Evolutionary conservation across 2,113 vertebrate genomes (phyloP), one percentile per base, ranked within the genome.

Genomic region (Crypturellus undulatus): DNA sequence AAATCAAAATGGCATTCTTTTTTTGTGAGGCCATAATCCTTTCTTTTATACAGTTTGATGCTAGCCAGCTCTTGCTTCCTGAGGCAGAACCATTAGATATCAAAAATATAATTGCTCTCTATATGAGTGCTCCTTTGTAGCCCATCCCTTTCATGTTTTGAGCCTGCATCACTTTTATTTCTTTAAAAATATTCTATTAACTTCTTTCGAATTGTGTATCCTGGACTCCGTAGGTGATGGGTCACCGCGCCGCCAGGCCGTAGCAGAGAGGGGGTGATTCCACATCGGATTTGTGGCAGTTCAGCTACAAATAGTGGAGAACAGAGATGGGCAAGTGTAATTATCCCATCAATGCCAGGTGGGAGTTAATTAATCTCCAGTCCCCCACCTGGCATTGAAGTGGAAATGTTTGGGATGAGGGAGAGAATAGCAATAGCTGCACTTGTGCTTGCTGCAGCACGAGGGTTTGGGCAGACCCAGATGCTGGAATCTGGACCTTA

Each of bases 291-390:
- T 75, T 91, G 63, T 72, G 91, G 52, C 67, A 45, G 70, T 96
- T 90, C 38, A 87, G 40, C 87, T 94, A 79, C 79, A 87, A 82
- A 79, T 38, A 54, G 87, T 49, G 93, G 96, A 95, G 96, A 36
- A 40, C 79, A 78, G 92, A 95, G 96, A 68, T 30, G 67, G 92
- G 83, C 68, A 49, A 94, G 80, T 92, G 42, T 89, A 94, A 97
- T 94, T 93, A 87, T 97, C 82, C 91, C 78, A 69, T 97, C 83
- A 81, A 19, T 92, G 95, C 95, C 89, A 90, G 73, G 95, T 93
- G 93, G 84, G 89, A 97, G 71, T 80, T 97, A 96, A 96, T 97
- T 97, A 95, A 96, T 94, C 95, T 94, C 82, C 94, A 95, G 80
- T 93, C 96, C 79, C 84, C 80, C 95, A 92, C 95, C 94, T 90